A percentile compares a stretch with the other conserved stretches of the same genome.
phyloP scores from a whole-genome alignment of 1,140 invertebrate genomes.

The Episyrphus balteatus region DNA sequence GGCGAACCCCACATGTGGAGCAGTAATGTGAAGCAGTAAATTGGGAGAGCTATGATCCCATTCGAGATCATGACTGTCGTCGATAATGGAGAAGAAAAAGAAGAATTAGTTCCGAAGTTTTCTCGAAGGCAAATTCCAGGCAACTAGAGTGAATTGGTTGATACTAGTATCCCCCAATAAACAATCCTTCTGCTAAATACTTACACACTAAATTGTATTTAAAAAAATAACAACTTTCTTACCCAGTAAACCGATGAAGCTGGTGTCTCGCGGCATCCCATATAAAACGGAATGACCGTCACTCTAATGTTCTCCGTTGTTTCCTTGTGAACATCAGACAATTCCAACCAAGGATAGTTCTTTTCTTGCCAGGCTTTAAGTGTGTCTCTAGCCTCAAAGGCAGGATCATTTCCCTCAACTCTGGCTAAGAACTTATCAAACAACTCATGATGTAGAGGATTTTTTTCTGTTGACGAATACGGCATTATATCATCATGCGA shows the following conservation, averaged over 20 bases:
- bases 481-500: slow-evolving; percentile 91
- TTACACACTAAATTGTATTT: too few relatives aligned
- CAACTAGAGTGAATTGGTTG: too few relatives aligned
- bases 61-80: too few relatives aligned
- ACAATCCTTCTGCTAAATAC: too few relatives aligned
- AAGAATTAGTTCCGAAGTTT: too few relatives aligned
- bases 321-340: slow-evolving; percentile 96
- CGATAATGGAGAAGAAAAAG: too few relatives aligned
- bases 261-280: slow-evolving; percentile 69
- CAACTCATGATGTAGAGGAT: slow-evolving; percentile 83
- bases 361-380: slow-evolving; percentile 92
- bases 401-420: slow-evolving; percentile 64
- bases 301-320: slow-evolving; percentile 91
- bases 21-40: too few relatives aligned
- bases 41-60: too few relatives aligned
- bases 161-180: too few relatives aligned
- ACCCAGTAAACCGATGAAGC: slow-evolving; percentile 88
- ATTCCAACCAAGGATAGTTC: slow-evolving; percentile 92
- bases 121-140: too few relatives aligned
- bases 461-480: slow-evolving; percentile 61
- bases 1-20: too few relatives aligned
- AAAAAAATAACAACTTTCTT: slow-evolving; percentile 19
- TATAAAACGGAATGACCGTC: slow-evolving; percentile 94
- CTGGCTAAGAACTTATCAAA: slow-evolving; percentile 91
- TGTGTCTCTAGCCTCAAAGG: slow-evolving; percentile 80